These are phyloP conservation scores for Heliangelus exortis DNA, from an alignment of 2,797 vertebrate genomes.

Conservation along the genomic window DNA sequence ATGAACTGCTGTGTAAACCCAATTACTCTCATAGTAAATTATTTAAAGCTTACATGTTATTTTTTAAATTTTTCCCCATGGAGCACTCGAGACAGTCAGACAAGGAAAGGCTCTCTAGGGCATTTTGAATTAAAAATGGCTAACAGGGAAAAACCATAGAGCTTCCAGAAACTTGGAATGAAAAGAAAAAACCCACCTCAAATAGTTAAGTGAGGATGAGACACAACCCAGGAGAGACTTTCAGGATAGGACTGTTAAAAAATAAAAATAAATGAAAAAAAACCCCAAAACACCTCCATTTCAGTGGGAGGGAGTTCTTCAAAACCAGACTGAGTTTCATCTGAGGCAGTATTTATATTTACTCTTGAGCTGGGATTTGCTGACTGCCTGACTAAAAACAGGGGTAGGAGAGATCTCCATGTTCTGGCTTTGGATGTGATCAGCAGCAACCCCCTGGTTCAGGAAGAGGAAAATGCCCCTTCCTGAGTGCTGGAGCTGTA, in stretches of 20 bases:
- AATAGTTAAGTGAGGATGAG: neutral
- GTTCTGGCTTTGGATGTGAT: neutral
- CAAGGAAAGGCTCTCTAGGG: constrained; percentile 47
- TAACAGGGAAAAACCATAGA: constrained; percentile 28
- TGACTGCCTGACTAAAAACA: constrained; percentile 12
- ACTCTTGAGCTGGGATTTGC: neutral
- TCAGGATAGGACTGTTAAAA: neutral
- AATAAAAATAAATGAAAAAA: neutral
- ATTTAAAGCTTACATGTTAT: constrained; percentile 74
- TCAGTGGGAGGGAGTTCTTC: neutral
- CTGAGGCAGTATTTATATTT: constrained; percentile 18
- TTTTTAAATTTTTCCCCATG: constrained; percentile 57
- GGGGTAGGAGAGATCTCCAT: neutral
- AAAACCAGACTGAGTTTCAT: constrained; percentile 53
- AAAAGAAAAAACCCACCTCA: neutral
- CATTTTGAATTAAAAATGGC: constrained; percentile 16
- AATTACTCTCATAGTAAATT: constrained; percentile 77
- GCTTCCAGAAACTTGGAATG: constrained; percentile 11
- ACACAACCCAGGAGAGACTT: neutral
- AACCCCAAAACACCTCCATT: neutral
- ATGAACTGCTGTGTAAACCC: constrained; percentile 74
- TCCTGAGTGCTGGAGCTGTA: rapidly evolving
- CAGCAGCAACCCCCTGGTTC: neutral
- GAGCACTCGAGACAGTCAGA: constrained; percentile 34
- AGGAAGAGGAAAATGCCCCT: neutral